These are phyloP conservation scores for Diabrotica virgifera DNA, from an alignment of 1,140 invertebrate species.

Conservation along the genomic window DNA sequence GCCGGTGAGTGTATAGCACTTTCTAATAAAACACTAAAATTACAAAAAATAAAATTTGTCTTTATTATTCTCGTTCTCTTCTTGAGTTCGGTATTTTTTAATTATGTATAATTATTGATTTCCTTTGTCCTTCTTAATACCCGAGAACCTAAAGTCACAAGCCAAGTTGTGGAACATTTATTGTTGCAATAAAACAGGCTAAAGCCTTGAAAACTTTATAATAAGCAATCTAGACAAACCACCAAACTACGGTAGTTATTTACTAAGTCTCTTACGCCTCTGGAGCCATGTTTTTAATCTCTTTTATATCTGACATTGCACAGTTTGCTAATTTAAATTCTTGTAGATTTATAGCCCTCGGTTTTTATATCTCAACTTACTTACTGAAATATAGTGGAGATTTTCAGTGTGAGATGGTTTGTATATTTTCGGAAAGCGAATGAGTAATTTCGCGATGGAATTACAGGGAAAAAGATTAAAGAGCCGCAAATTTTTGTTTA, in stretches of 20 bases:
- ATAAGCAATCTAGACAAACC: slow-evolving; percentile 21
- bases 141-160: not conserved
- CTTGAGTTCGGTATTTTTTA: too few species aligned
- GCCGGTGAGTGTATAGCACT: too few species aligned
- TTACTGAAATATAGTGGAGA: slow-evolving; percentile 4
- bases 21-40: too few species aligned
- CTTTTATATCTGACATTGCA: slow-evolving; percentile 20
- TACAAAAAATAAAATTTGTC: too few species aligned
- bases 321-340: slow-evolving; percentile 21
- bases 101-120: too few species aligned
- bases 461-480: not conserved
- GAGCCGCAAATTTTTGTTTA: not conserved
- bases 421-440: not conserved
- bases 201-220: slow-evolving; percentile 21
- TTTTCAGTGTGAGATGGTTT: not conserved
- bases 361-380: slow-evolving; percentile 12
- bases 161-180: slow-evolving; percentile 13
- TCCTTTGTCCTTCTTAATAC: too few species aligned
- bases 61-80: too few species aligned
- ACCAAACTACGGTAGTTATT: slow-evolving; percentile 21
- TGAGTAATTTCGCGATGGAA: not conserved
- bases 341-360: slow-evolving; percentile 10
- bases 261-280: slow-evolving; percentile 16
- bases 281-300: slow-evolving; percentile 21
- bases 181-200: slow-evolving; percentile 19